Base-by-base conservation (phyloP, 2,113 vertebrate genomes). In the Cynopterus brachyotis region DNA sequence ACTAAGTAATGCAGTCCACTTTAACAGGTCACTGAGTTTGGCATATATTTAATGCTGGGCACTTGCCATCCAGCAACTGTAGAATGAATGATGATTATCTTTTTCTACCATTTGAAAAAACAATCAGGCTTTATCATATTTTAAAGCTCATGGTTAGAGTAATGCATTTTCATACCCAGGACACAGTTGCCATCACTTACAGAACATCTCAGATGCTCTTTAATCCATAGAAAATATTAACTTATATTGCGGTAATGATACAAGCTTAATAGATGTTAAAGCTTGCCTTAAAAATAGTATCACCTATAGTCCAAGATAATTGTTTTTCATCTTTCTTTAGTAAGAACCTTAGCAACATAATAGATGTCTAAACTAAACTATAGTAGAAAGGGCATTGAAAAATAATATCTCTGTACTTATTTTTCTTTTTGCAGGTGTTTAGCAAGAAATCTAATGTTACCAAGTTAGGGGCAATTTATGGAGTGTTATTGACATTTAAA, bases 31-130 rank as follows among this genome's bases (percentile, higher is more conserved):
- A 13, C 82, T 81, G 70, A 60, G 57, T 95, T 82, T 70, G 50
- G 40, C 37, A 8, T 93, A 17, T 62, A 81, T 60, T 91, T 91
- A 84, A 82, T 95, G 75, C 69, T 72, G 87, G 70, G 35, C 55
- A 22, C 86, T 83, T 87, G 80, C 40, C 80, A 89, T 84, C 70
- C 22, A 81, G 75, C 53, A 79, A 57, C 45, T 87, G 40, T 75
- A 80, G 83, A 93, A 95, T 84, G 75, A 94, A 94, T 92, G 45
- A 82, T 96, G 83, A n/a, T 91, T 84, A 84, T 85, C 53, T 85
- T 67, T 72, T 89, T 76, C 62, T 42, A 69, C n/a, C 45, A 19
- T 83, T 82, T 60, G 42, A 62, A 76, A 82, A 86, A 70, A 83
- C 53, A 53, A 11, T 35, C 53, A 45, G 26, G n/a, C 53, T 80